A percentile compares a stretch with the other conserved stretches of the same genome.
Conservation (phyloP, 2,888 invertebrate genomes). For the Leucozona laternaria region DNA sequence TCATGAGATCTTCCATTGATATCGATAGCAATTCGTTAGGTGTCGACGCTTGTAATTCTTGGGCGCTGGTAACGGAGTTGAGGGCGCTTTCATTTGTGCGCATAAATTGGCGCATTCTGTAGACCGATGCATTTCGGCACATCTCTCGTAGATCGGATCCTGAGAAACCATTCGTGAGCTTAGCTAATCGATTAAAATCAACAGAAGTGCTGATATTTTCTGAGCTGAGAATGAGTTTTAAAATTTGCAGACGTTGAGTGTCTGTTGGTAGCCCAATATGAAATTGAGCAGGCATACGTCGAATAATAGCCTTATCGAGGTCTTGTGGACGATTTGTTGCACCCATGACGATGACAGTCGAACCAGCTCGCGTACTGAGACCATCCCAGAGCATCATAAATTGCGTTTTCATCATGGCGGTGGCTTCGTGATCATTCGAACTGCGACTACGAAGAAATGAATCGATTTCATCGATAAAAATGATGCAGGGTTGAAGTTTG, state of each 20-base stretch:
- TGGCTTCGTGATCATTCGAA: slow-evolving; percentile 96
- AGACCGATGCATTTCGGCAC: slow-evolving; percentile 94
- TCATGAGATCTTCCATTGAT: slow-evolving; percentile 91
- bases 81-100: slow-evolving; percentile 76
- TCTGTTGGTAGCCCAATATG: slow-evolving; percentile 91
- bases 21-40: slow-evolving; percentile 87
- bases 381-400: slow-evolving; percentile 99
- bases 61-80: slow-evolving; percentile 34
- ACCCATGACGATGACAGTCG: slow-evolving; percentile 95
- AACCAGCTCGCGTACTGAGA: slow-evolving; percentile 91
- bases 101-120: slow-evolving; percentile 90
- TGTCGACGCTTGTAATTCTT: slow-evolving; percentile 36
- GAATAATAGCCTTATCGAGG: slow-evolving; percentile 94
- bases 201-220: slow-evolving; percentile 89
- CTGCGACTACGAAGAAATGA: slow-evolving; percentile 95
- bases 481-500: slow-evolving; percentile 94
- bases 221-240: slow-evolving; percentile 88
- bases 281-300: slow-evolving; percentile 96
- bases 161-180: slow-evolving; percentile 91
- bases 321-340: slow-evolving; percentile 98
- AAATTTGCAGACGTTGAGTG: slow-evolving; percentile 88
- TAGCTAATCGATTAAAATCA: slow-evolving; percentile 87
- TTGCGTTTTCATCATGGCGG: slow-evolving; percentile 99
- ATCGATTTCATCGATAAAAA: slow-evolving; percentile 98
- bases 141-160: slow-evolving; percentile 95